A percentile compares a stretch with the other conserved stretches of the same genome.
Evolutionary conservation across 1,140 invertebrate genomes (phyloP).

Genomic region (Psix sp.): DNA sequence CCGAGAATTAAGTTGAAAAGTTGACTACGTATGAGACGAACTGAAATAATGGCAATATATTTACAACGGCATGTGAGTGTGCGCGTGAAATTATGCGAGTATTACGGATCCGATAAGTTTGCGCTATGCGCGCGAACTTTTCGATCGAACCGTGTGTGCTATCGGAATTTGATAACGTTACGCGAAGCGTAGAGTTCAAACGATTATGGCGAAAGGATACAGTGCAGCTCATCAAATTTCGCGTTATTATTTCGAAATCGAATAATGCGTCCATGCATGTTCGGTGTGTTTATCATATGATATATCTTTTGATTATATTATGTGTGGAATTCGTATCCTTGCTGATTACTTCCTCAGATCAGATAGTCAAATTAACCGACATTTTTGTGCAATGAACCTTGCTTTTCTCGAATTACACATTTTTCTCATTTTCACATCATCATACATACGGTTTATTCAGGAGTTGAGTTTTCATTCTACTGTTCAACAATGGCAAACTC

Average conservation of each 20-base stretch:
- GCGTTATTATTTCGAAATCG: constrained; percentile 37
- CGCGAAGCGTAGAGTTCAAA: constrained; percentile 33
- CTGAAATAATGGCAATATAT: constrained; percentile 51
- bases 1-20: constrained; percentile 27
- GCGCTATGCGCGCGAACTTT: constrained; percentile 35
- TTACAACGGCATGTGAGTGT: constrained; percentile 41
- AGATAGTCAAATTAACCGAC: too few species aligned
- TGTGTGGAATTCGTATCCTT: constrained; percentile 10
- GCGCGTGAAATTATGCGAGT: constrained; percentile 41
- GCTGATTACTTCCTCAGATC: constrained; percentile 10
- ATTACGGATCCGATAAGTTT: constrained; percentile 48
- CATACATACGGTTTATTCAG: too few species aligned
- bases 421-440: too few species aligned
- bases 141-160: constrained; percentile 30
- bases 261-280: constrained; percentile 14
- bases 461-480: too few species aligned
- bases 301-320: constrained; percentile 23
- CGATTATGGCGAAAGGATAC: constrained; percentile 42
- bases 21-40: constrained; percentile 27
- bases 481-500: too few species aligned
- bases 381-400: too few species aligned
- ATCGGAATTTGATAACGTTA: constrained; percentile 42
- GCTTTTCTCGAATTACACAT: too few species aligned
- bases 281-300: constrained; percentile 19
- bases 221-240: constrained; percentile 35